Evolutionary conservation across 2,113 vertebrate genomes (phyloP).

Genomic region (Ivindomyrus marchei): DNA sequence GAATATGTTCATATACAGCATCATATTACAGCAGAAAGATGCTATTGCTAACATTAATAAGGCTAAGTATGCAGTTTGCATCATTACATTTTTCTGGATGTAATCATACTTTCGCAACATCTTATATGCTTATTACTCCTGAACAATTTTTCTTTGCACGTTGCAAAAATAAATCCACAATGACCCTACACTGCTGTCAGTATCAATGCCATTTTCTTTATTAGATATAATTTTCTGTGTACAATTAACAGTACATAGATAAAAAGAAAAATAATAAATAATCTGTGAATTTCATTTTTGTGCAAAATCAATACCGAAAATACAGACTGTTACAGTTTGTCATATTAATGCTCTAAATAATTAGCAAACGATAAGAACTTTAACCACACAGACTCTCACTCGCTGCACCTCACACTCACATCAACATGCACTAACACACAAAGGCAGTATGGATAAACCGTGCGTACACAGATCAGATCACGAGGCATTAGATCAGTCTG

Average conservation of each 20-base stretch:
- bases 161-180: neutral
- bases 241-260: slow-evolving; percentile 14
- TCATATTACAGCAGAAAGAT: neutral
- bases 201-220: slow-evolving; percentile 4
- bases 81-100: neutral
- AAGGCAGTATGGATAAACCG: neutral
- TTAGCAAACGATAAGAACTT: neutral
- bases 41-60: neutral
- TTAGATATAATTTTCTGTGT: slow-evolving; percentile 14
- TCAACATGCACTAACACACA: neutral
- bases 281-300: neutral
- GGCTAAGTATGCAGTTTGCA: neutral
- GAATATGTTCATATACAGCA: neutral
- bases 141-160: neutral
- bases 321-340: neutral
- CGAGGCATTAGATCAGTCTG: neutral
- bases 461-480: neutral
- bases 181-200: neutral
- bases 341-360: neutral
- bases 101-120: neutral
- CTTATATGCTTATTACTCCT: neutral
- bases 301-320: slow-evolving; percentile 19
- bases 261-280: slow-evolving; percentile 2
- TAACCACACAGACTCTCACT: slow-evolving; percentile 6
- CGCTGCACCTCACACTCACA: neutral